A percentile compares a stretch with the other conserved stretches of the same genome.
phyloP scores from a whole-genome alignment of 2,888 invertebrate species.

The Ophion ellenae region DNA sequence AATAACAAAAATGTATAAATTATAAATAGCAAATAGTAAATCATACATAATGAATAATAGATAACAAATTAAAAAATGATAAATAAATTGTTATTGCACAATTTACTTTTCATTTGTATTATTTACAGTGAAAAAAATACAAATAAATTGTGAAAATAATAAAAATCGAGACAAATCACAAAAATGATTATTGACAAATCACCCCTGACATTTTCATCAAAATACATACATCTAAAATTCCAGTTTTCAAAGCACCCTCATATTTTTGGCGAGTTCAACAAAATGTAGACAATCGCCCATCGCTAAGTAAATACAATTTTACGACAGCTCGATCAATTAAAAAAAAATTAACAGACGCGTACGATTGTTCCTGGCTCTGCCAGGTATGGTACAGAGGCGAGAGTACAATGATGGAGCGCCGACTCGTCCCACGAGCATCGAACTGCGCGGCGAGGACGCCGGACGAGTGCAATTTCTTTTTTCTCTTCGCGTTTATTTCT shows the following conservation, averaged over 20 bases:
- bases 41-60: no score
- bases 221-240: not conserved
- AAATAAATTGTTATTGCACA: no score
- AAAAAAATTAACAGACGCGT: not conserved
- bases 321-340: not conserved
- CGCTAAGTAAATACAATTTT: not conserved
- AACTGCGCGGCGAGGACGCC: not conserved
- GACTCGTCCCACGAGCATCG: not conserved
- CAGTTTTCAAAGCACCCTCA: not conserved
- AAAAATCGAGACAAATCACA: no score
- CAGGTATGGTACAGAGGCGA: not conserved
- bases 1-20: no score
- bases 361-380: not conserved
- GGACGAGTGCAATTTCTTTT: conserved; percentile 65
- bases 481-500: conserved; percentile 46
- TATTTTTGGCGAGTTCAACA: not conserved
- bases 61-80: no score
- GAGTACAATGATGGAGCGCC: not conserved
- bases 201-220: no score
- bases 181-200: no score
- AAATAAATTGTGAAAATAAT: no score
- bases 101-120: no score
- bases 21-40: no score
- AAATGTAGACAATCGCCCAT: not conserved
- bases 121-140: no score